Conservation (phyloP, 2,113 vertebrate species). For the Psammodynastes pulverulentus region DNA sequence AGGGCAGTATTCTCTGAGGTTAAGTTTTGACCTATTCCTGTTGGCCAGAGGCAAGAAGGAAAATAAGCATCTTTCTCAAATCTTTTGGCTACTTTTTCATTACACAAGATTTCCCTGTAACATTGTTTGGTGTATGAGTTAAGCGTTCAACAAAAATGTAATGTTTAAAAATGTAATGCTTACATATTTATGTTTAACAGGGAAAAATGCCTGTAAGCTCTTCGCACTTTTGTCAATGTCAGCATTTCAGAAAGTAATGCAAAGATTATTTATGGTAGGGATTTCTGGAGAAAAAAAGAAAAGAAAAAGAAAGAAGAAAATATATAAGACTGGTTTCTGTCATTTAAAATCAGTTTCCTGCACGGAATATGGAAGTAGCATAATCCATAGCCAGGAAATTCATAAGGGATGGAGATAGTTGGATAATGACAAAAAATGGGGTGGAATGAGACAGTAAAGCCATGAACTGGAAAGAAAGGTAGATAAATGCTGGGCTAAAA, state of each 20-base stretch:
- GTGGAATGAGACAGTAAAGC: background rate
- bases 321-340: background rate
- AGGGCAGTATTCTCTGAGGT: conserved; percentile 60
- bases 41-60: conserved; percentile 66
- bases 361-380: background rate
- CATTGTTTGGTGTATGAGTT: conserved; percentile 48
- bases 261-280: conserved; percentile 14
- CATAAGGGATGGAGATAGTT: background rate
- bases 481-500: background rate
- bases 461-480: background rate
- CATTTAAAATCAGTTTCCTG: background rate
- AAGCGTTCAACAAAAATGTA: conserved; percentile 49
- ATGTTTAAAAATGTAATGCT: conserved; percentile 47
- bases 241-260: conserved; percentile 23
- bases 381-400: background rate
- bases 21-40: conserved; percentile 61
- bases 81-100: conserved; percentile 58
- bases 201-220: conserved; percentile 1
- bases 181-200: conserved; percentile 46
- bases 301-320: background rate
- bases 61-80: conserved; percentile 63
- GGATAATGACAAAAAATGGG: background rate
- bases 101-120: conserved; percentile 37
- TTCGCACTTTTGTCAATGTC: conserved; percentile 4
- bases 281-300: background rate